A percentile compares a stretch with the other conserved stretches of the same genome.
phyloP scores from a whole-genome alignment of 2,888 invertebrate genomes.

The Chirona hameri region DNA sequence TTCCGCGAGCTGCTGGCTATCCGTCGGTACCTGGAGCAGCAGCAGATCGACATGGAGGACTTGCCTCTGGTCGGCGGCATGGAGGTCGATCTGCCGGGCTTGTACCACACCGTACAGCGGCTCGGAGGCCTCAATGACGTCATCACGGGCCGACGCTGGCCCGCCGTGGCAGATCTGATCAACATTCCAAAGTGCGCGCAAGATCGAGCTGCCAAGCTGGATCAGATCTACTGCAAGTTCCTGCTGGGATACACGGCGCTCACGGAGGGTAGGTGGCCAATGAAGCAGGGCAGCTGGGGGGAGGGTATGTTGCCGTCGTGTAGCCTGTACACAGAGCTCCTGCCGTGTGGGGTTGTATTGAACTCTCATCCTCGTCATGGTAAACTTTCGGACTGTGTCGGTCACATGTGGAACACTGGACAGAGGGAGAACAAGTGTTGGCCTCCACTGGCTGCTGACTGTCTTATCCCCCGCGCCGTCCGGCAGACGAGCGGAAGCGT shows the following conservation, averaged over 20 bases:
- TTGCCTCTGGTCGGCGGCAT: slow-evolving; percentile 85
- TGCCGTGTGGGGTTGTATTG: too few species aligned
- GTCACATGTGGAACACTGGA: too few species aligned
- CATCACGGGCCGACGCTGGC: slow-evolving; percentile 84
- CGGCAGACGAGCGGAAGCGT: slow-evolving; percentile 66
- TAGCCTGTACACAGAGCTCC: too few species aligned
- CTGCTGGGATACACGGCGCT: slow-evolving; percentile 83
- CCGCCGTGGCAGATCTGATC: slow-evolving; percentile 81
- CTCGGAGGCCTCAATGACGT: slow-evolving; percentile 82
- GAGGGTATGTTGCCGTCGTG: too few species aligned
- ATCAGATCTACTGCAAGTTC: slow-evolving; percentile 86
- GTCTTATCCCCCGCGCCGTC: too few species aligned
- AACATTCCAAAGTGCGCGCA: slow-evolving; percentile 63
- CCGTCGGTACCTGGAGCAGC: slow-evolving; percentile 69
- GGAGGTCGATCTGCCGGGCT: slow-evolving; percentile 80
- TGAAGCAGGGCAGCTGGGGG: too few species aligned
- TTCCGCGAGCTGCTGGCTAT: slow-evolving; percentile 78
- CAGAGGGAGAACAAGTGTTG: too few species aligned
- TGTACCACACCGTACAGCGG: slow-evolving; percentile 81
- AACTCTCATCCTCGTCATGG: too few species aligned
- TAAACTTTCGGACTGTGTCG: too few species aligned
- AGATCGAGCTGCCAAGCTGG: slow-evolving; percentile 76
- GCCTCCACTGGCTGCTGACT: too few species aligned
- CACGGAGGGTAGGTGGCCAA: slow-evolving; percentile 57
- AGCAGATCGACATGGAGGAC: slow-evolving; percentile 67